Evolutionary conservation across 2,113 vertebrate species (phyloP), one percentile per base, ranked within the genome.

Genomic region (Arizona elegans): DNA sequence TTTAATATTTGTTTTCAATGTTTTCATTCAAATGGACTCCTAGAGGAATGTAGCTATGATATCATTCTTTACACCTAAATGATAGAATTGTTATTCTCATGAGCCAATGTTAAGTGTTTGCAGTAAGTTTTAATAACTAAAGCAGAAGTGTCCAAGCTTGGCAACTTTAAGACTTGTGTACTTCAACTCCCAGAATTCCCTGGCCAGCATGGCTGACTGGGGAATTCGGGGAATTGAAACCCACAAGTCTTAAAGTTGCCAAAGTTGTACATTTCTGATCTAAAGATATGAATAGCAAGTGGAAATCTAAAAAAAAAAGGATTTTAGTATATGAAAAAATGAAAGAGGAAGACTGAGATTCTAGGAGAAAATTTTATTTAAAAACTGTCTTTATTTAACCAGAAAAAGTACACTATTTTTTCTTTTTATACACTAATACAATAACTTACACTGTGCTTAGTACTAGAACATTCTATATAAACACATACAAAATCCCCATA

Each of bases 361-460:
- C 97, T 95, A 96, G 92, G 95, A 97, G 94, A 96, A 93, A 96
- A 97, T 96, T 98, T 98, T 98, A 98, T 97, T 98, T 96, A 96
- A 94, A 98, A 98, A 98, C 91, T 96, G 92, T 50, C 91, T 96
- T 98, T 95, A 97, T 95, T 96, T 97, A 97, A 96, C 95, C 97
- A 97, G 97, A 97, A 96, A n/a, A 91, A 93, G 95, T 96, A 97
- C 47, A 95, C 93, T 95, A 94, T 96, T 97, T 97, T 96, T 92
- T 62, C 91, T 95, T 96, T 96, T 96, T 97, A 96, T 97, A 97
- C 94, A 97, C 96, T 96, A 97, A 97, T 95, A 97, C 94, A 98
- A 4, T 96, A 97, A 97, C 93, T 97, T 97, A 97, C 96, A 95
- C 62, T 85, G 95, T 96, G 96, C 94, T 97, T 97, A 96, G 92